Evolutionary conservation across 2,888 invertebrate genomes (phyloP), one percentile per base, ranked within the genome.

Genomic region (Drosophila rellima): DNA sequence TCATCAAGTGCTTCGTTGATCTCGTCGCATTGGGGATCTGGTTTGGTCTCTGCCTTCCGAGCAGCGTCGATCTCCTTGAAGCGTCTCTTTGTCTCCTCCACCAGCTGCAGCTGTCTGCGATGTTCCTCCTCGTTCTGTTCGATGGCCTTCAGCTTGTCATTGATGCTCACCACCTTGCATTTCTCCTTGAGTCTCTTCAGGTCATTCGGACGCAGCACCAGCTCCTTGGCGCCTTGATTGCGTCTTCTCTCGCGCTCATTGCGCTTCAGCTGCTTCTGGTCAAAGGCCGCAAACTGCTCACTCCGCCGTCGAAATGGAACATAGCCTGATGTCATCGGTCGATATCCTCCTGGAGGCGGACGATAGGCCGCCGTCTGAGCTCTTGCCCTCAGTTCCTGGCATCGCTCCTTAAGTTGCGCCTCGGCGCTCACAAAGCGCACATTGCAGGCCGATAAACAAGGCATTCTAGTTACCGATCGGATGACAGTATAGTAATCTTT

Each of bases 141-240:
- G 5, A 93, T 83, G 70, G 92, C 92, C 61, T 91, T 91, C 29
- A 93, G 82, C 47, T 92, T 92, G 10, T 94, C 94, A 74, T 94
- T 91, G 0, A 92, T 71, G 1, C 93, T 93, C 3, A 93, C 76
- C 1, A 95, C 94, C 91, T 93, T 94, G 0, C 95, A 94, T 70
- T 95, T 94, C 42, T 93, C 92, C 85, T 94, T 93, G 3, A 96
- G 89, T 33, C 95, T 91, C 1, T 94, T 93, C 69, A 94, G 95
- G 71, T 96, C 95, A 0, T 92, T 91, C 61, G 93, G 93, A 0
- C 94, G 94, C 18, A 91, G 59, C 1, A 85, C 64, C 0, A 87
- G 55, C 45, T 89, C 75, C 40, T 82, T 85, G 2, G 76, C 42
- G 2, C 80, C 82, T 57, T 78, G 77, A 17, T 80, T 79, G 8